Evolutionary conservation across 2,888 invertebrate genomes (phyloP), one percentile per base, ranked within the genome.

Genomic region (Hirtodrosophila duncani): DNA sequence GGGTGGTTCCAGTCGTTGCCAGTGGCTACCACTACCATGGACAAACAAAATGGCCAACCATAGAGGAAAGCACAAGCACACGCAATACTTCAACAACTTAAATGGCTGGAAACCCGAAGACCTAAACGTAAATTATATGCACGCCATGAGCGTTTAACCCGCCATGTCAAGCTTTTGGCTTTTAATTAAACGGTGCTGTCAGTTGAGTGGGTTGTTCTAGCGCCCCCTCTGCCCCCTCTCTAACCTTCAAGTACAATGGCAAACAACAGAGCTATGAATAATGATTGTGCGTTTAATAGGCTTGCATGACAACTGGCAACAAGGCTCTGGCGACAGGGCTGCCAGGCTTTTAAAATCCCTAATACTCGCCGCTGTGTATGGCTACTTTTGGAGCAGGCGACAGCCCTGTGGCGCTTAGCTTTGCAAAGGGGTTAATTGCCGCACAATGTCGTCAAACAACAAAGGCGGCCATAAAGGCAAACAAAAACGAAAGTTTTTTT

Each of bases 401-500:
- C 48, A 56, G 48, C 51, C 29, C 57, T 46, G 30, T 8, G 31
- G 14, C 38, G 38, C 20, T 42, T 31, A 30, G 26, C 44, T 34
- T 50, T 14, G 27, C 55, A 75, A 74, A 75, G 69, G 75, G 75
- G 75, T 75, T 75, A 75, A 75, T 62, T 63, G 65, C 52, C 53
- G 48, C 64, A 64, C 59, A 67, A 62, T n/a, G n/a, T n/a, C 27
- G 26, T 31, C 45, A 18, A 62, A 58, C 61, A 41, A 36, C 20
- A 34, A 63, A 64, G 27, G 55, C 43, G 14, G 11, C 36, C 21
- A 46, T 36, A 62, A 52, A 14, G 24, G 16, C 63, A 62, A 62
- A 49, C 37, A 33, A 21, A 36, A 45, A 38, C 48, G 39, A 39
- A 7, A 34, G 44, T 45, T 50, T 58, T 59, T 42, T 56, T 53